Conservation (phyloP, 2,888 invertebrate species). For the Cephus pulcher region DNA sequence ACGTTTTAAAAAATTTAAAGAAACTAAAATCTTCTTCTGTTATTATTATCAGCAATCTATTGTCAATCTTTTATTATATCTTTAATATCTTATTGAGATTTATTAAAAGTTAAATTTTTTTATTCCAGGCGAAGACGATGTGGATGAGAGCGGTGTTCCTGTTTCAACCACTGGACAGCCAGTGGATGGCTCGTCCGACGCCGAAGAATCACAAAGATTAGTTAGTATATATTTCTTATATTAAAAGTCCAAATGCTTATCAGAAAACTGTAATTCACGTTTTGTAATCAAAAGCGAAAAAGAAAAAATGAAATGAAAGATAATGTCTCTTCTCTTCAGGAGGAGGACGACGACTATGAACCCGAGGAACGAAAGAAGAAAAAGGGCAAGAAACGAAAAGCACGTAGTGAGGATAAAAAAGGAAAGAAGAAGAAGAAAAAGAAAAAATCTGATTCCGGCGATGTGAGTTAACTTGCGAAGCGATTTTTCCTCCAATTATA, state of each 20-base stretch:
- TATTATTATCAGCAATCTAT: no score
- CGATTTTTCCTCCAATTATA: no score
- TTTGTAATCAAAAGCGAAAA: no score
- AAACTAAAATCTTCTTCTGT: no score
- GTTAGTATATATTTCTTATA: constrained; percentile 36
- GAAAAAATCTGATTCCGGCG: constrained; percentile 92
- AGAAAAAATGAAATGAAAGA: no score
- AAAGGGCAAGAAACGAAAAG: constrained; percentile 94
- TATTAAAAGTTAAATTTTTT: background rate
- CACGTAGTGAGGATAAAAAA: constrained; percentile 89
- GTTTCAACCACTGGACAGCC: constrained; percentile 67
- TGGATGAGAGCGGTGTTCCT: constrained; percentile 73
- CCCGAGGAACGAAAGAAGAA: constrained; percentile 90
- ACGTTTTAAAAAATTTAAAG: background rate
- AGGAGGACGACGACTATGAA: constrained; percentile 90
- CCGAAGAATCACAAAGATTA: constrained; percentile 72
- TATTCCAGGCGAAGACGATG: constrained; percentile 74
- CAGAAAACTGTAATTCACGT: no score
- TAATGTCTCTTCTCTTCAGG: constrained; percentile 60
- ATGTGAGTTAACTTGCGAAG: constrained; percentile 67
- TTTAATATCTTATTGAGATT: background rate
- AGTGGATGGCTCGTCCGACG: constrained; percentile 79
- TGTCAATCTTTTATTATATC: constrained; percentile 3
- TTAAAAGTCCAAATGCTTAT: background rate
- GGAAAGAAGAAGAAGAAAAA: constrained; percentile 96